Percentiles rank a stretch among this genome's conserved stretches.
These are phyloP conservation scores for Nothocercus nigrocapillus DNA, from an alignment of 2,113 vertebrate species.

Conservation along the genomic window DNA sequence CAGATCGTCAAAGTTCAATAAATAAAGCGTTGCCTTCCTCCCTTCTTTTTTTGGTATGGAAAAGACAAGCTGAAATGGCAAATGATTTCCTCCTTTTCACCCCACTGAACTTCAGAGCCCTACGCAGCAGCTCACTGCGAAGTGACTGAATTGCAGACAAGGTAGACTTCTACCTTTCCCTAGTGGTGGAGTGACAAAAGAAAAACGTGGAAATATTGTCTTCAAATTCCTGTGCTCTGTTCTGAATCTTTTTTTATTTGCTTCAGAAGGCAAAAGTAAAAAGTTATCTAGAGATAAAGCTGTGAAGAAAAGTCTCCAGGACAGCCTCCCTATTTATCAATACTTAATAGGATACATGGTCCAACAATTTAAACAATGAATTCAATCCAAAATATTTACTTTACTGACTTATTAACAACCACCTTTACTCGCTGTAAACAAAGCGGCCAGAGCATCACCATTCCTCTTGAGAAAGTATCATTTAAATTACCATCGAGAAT, in stretches of 20 bases:
- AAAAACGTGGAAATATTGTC: background rate
- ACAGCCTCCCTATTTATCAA: background rate
- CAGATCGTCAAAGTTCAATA: background rate
- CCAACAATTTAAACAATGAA: conserved; percentile 49
- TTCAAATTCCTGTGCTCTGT: background rate
- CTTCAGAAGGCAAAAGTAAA: background rate
- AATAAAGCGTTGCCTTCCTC: background rate
- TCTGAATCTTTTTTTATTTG: background rate
- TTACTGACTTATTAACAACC: background rate
- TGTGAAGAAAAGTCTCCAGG: background rate
- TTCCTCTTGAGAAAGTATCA: background rate
- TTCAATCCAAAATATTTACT: conserved; percentile 58
- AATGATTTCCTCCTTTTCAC: background rate
- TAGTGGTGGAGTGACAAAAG: background rate
- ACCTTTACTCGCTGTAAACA: background rate
- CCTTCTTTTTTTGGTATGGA: background rate
- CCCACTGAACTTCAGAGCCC: accelerated
- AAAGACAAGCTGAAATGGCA: background rate
- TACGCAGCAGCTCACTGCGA: background rate
- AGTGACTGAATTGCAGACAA: background rate
- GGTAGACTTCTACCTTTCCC: background rate
- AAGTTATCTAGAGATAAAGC: background rate
- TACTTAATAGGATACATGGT: conserved; percentile 6
- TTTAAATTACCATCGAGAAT: background rate
- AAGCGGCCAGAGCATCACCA: background rate